A percentile compares a stretch with the other conserved stretches of the same genome.
phyloP scores from a whole-genome alignment of 2,797 vertebrate species.

The Tangara arthus region DNA sequence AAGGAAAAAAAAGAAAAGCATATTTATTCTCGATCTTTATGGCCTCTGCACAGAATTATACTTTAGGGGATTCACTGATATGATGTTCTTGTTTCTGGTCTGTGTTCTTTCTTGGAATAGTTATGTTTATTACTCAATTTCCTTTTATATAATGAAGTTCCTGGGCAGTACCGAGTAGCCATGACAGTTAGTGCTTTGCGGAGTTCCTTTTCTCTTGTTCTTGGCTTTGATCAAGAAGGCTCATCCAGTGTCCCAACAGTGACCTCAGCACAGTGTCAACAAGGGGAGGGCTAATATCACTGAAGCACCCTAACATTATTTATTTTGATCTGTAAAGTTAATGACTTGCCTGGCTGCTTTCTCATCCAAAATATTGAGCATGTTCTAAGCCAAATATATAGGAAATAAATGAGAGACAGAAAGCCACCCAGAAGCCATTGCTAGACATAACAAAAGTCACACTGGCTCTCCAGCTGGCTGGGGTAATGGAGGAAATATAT shows the following conservation, averaged over 20 bases:
- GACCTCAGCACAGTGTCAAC: background rate
- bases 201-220: background rate
- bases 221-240: background rate
- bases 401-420: conserved; percentile 48
- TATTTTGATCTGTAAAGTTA: conserved; percentile 28
- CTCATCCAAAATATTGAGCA: conserved; percentile 35
- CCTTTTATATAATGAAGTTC: background rate
- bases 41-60: background rate
- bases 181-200: background rate
- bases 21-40: background rate
- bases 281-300: background rate
- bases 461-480: background rate
- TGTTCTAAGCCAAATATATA: conserved; percentile 53
- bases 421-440: conserved; percentile 53
- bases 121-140: background rate
- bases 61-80: background rate
- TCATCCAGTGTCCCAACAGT: background rate
- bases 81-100: background rate
- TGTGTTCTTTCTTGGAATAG: background rate
- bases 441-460: conserved; percentile 45
- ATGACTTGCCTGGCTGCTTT: conserved; percentile 19
- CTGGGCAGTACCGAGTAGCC: background rate
- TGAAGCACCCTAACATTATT: background rate
- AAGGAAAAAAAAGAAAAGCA: background rate
- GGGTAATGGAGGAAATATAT: background rate